These are phyloP conservation scores for Drosophila neutralis DNA, from an alignment of 2,888 invertebrate genomes.

Conservation along the genomic window DNA sequence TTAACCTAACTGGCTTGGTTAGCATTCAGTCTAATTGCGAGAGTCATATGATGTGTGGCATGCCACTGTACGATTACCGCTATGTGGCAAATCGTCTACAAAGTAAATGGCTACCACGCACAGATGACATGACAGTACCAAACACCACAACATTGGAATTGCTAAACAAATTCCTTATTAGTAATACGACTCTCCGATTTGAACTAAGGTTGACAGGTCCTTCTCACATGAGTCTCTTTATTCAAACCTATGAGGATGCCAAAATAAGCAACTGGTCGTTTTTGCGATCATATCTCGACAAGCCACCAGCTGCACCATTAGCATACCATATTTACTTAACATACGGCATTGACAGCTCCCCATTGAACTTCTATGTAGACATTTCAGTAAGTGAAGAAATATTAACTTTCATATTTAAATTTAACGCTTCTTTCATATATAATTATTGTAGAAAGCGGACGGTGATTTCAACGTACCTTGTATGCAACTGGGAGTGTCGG, in stretches of 20 bases:
- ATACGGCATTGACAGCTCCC: slow-evolving; percentile 69
- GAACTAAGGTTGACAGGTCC: slow-evolving; percentile 73
- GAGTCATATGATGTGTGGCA: slow-evolving; percentile 75
- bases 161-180: slow-evolving; percentile 53
- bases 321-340: slow-evolving; percentile 74
- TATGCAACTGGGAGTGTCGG: slow-evolving; percentile 85
- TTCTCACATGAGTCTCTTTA: slow-evolving; percentile 74
- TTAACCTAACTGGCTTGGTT: slow-evolving; percentile 62
- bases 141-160: slow-evolving; percentile 59
- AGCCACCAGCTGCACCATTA: slow-evolving; percentile 54
- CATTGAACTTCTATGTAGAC: slow-evolving; percentile 72
- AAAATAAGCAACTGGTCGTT: slow-evolving; percentile 77
- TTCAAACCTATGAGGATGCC: slow-evolving; percentile 67
- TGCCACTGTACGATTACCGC: slow-evolving; percentile 76
- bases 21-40: slow-evolving; percentile 63
- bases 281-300: slow-evolving; percentile 57
- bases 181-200: slow-evolving; percentile 52
- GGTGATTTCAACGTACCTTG: slow-evolving; percentile 62
- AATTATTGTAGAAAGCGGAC: slow-evolving; percentile 45
- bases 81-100: slow-evolving; percentile 47
- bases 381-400: slow-evolving; percentile 43
- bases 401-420: background rate
- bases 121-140: slow-evolving; percentile 53
- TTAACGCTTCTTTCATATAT: background rate
- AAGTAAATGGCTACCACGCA: slow-evolving; percentile 70